Evolutionary conservation across 2,888 invertebrate species (phyloP).

Genomic region (Tineola bisselliella): DNA sequence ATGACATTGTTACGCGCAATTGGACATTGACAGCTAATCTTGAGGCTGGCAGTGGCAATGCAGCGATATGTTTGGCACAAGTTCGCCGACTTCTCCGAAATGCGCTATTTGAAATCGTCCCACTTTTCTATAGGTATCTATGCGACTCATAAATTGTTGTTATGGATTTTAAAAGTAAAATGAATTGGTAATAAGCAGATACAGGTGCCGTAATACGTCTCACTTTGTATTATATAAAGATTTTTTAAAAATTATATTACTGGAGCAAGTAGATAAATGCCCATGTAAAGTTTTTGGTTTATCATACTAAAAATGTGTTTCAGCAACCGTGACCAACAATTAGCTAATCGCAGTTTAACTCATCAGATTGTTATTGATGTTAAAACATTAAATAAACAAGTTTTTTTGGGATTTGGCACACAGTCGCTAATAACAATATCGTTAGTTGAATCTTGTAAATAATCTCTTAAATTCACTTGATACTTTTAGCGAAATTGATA

Average conservation of each 20-base stretch:
- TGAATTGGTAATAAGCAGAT: too few relatives aligned
- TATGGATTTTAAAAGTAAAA: not conserved
- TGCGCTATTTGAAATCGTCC: slow-evolving; percentile 7
- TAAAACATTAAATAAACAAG: not conserved
- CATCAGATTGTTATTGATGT: not conserved
- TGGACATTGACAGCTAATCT: slow-evolving; percentile 8
- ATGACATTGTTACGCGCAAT: not conserved
- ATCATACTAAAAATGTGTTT: too few relatives aligned
- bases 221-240: too few relatives aligned
- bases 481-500: not conserved
- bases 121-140: not conserved
- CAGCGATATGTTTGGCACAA: slow-evolving; percentile 3
- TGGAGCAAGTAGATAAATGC: too few relatives aligned
- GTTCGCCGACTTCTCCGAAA: not conserved
- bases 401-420: not conserved
- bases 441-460: not conserved
- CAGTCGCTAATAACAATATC: not conserved
- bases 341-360: not conserved
- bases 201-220: too few relatives aligned
- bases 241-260: too few relatives aligned
- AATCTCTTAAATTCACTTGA: not conserved
- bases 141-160: not conserved
- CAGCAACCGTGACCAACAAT: not conserved
- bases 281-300: too few relatives aligned
- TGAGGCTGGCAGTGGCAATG: slow-evolving; percentile 6